Evolutionary conservation across 2,113 vertebrate species (phyloP).

Genomic region (Corvus moneduloides): DNA sequence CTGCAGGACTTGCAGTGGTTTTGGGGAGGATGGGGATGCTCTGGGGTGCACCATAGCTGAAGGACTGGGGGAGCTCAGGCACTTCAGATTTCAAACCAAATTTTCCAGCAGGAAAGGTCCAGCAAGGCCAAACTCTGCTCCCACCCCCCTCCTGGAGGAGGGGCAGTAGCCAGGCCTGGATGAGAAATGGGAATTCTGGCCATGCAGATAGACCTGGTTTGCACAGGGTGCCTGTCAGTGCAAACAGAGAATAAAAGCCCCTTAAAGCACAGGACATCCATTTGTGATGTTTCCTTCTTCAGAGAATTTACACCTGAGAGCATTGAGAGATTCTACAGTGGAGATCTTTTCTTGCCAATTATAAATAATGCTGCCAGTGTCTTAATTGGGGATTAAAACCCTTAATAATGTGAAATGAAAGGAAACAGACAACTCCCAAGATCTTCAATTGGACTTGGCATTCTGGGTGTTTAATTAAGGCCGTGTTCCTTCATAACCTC

Average conservation of each 20-base stretch:
- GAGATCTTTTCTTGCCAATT: not conserved
- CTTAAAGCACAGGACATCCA: not conserved
- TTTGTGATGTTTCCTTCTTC: not conserved
- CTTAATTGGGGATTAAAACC: not conserved
- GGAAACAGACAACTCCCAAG: not conserved
- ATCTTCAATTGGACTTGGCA: fast-evolving
- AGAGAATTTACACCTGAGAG: not conserved
- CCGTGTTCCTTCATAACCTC: not conserved
- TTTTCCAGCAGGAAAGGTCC: not conserved
- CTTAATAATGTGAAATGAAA: not conserved
- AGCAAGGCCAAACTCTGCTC: not conserved
- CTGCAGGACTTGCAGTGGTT: not conserved
- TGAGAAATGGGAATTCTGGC: not conserved
- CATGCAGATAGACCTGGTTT: not conserved
- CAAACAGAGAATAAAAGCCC: not conserved
- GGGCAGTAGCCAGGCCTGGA: not conserved
- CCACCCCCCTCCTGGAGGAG: not conserved
- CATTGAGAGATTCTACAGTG: not conserved
- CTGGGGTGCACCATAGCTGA: not conserved
- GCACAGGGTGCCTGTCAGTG: not conserved
- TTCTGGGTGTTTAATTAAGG: not conserved
- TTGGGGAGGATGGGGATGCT: not conserved
- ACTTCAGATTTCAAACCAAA: not conserved
- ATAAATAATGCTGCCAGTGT: not conserved
- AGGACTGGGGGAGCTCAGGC: not conserved